Conservation (phyloP, 2,888 invertebrate genomes). For the Lepetodrilus schrolli region DNA sequence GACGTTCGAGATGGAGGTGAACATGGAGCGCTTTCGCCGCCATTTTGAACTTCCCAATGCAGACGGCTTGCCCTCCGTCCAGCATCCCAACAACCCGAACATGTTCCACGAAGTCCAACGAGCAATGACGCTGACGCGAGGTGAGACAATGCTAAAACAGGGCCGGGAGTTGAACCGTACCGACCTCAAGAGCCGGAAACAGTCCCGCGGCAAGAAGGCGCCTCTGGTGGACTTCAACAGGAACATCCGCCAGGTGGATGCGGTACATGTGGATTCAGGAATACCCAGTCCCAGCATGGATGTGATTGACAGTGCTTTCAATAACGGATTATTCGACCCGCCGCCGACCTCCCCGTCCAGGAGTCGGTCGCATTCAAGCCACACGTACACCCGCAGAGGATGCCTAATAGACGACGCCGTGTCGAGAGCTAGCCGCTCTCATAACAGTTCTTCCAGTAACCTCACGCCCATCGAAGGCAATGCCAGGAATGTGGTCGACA, state of each 20-base stretch:
- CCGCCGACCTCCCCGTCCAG: neutral
- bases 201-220: neutral
- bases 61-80: neutral
- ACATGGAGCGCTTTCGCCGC: slow-evolving; percentile 52
- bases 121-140: slow-evolving; percentile 34
- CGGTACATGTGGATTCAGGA: neutral
- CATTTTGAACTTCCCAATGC: slow-evolving; percentile 44
- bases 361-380: neutral
- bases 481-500: neutral
- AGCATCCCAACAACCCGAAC: neutral
- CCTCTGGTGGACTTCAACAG: neutral
- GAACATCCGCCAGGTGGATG: neutral
- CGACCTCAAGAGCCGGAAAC: neutral
- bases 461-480: neutral
- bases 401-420: too few species aligned
- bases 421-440: too few species aligned
- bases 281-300: neutral
- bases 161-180: slow-evolving; percentile 37
- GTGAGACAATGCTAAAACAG: slow-evolving; percentile 32
- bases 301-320: neutral
- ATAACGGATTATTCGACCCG: slow-evolving; percentile 8
- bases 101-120: slow-evolving; percentile 29
- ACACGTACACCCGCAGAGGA: neutral
- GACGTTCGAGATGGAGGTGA: slow-evolving; percentile 55
- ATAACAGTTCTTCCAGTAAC: neutral